phyloP scores from a whole-genome alignment of 2,888 invertebrate genomes.

The Drosophila basisetae region DNA sequence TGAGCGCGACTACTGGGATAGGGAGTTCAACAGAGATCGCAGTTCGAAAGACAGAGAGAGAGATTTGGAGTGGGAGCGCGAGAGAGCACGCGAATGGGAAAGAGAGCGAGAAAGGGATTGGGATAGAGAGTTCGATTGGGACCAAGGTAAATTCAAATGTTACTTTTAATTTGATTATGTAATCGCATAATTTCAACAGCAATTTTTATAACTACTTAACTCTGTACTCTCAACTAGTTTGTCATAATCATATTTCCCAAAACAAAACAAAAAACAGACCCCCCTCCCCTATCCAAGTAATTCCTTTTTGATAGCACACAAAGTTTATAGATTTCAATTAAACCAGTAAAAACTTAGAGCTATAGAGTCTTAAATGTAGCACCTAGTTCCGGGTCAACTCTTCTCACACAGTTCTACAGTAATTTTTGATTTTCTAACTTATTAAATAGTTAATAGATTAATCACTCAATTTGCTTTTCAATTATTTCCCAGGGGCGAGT shows the following conservation, averaged over 20 bases:
- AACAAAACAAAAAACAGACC: not conserved
- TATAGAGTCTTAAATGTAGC: constrained; percentile 34
- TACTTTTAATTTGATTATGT: constrained; percentile 49
- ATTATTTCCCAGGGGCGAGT: not conserved
- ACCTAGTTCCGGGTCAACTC: constrained; percentile 27
- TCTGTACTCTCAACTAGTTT: constrained; percentile 24
- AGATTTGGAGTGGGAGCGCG: constrained; percentile 84
- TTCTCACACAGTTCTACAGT: constrained; percentile 20
- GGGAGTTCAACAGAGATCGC: constrained; percentile 79
- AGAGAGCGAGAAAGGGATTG: constrained; percentile 85
- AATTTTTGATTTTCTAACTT: constrained; percentile 5
- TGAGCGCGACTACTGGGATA: constrained; percentile 83
- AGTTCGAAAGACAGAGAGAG: constrained; percentile 80
- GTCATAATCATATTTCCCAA: constrained; percentile 15
- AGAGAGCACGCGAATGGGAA: constrained; percentile 84
- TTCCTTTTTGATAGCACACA: constrained; percentile 24
- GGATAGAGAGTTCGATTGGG: constrained; percentile 85
- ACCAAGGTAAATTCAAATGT: constrained; percentile 83
- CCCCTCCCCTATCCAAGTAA: constrained; percentile 16
- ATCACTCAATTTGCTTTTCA: not conserved
- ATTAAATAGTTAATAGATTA: constrained; percentile 1
- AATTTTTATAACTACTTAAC: constrained; percentile 24
- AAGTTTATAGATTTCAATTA: constrained; percentile 12
- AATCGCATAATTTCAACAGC: constrained; percentile 46
- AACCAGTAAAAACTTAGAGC: constrained; percentile 22